These are phyloP conservation scores for Plagiodera versicolora DNA, from an alignment of 2,888 invertebrate genomes.

Conservation along the genomic window DNA sequence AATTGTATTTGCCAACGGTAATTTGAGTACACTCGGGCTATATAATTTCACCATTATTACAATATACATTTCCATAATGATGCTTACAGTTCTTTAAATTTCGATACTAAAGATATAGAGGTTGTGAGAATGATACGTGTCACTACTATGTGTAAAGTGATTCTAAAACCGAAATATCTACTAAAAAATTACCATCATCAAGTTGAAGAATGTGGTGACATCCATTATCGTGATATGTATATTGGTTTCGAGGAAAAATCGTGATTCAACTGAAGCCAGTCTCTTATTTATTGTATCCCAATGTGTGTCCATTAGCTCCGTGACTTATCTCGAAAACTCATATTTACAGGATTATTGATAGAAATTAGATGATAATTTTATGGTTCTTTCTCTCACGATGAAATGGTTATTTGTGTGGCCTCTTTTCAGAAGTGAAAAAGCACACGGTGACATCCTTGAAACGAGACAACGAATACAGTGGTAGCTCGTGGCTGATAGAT, in stretches of 20 bases:
- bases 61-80: neutral
- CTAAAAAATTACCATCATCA: neutral
- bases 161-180: no score
- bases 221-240: neutral
- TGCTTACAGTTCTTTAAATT: no score
- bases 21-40: conserved; percentile 18
- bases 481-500: no score
- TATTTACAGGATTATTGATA: conserved; percentile 29
- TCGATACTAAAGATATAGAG: no score
- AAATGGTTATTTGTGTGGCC: conserved; percentile 27
- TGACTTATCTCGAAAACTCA: conserved; percentile 24
- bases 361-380: conserved; percentile 23
- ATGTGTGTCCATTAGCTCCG: conserved; percentile 22
- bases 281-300: conserved; percentile 18
- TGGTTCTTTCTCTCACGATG: conserved; percentile 17
- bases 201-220: neutral
- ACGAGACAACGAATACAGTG: no score
- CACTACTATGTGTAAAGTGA: no score
- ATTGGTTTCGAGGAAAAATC: conserved; percentile 9
- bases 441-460: neutral
- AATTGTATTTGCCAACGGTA: conserved; percentile 26
- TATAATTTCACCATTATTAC: conserved; percentile 3
- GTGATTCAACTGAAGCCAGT: conserved; percentile 13
- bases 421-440: conserved; percentile 23
- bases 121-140: no score